Evolutionary conservation across 2,797 vertebrate species (phyloP).

Genomic region (Falco berigora): DNA sequence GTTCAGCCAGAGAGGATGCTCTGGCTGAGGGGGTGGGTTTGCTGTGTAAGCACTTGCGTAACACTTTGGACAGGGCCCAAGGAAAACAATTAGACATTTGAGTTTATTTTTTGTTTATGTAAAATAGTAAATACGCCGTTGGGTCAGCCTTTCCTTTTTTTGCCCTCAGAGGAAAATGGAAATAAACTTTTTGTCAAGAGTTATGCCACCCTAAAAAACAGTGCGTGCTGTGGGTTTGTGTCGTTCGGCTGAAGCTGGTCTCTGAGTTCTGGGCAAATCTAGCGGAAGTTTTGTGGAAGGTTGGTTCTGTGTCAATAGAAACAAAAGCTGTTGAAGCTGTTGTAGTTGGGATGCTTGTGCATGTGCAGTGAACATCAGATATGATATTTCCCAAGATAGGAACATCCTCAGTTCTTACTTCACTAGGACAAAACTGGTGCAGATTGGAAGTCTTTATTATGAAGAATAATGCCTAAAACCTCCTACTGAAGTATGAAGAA

Average conservation of each 20-base stretch:
- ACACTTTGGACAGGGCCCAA: constrained; percentile 24
- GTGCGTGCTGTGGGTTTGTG: background rate
- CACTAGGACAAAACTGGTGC: background rate
- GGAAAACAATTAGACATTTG: constrained; percentile 6
- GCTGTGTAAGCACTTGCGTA: background rate
- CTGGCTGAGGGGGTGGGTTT: background rate
- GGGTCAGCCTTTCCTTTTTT: background rate
- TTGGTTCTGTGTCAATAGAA: background rate
- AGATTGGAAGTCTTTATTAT: background rate
- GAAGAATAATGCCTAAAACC: background rate
- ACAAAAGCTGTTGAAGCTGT: background rate
- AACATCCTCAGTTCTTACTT: background rate
- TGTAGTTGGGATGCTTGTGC: background rate
- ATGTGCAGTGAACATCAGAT: background rate
- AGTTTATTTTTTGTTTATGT: constrained; percentile 50
- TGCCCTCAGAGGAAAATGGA: background rate
- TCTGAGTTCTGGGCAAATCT: background rate
- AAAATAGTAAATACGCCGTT: constrained; percentile 30
- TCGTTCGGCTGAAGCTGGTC: background rate
- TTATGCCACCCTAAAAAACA: background rate
- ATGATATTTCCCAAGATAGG: rapidly evolving
- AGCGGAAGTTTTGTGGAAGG: background rate
- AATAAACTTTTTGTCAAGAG: background rate
- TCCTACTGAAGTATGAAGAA: background rate
- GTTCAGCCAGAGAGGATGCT: background rate